Evolutionary conservation across 2,797 vertebrate species (phyloP), one percentile per base, ranked within the genome.

Genomic region (Brachyalestes nurse): DNA sequence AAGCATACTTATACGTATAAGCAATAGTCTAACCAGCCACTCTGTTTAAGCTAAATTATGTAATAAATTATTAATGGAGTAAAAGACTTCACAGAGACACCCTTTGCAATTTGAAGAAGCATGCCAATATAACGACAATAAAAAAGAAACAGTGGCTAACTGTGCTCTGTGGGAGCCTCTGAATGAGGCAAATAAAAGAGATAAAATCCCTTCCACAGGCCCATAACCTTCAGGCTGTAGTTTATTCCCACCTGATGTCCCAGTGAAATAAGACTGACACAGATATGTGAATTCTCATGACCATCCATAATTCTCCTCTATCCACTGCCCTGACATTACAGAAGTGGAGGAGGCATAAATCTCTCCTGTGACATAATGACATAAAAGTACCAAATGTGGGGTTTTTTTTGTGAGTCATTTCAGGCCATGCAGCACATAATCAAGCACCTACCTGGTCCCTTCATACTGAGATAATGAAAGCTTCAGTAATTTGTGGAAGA

Each of bases 231-330:
- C 71, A 7, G 34, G 28, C 34, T 73, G 51, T n/a, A 7, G 71
- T 58, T 58, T 73, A 21, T 58, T 73, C 71, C 53, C 53, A 57
- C 53, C 71, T 73, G 71, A 57, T 19, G 19, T 13, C 12, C 19
- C 28, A 58, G 6, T 73, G 28, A 58, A 58, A 73, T 73, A 73
- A 73, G 53, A 58, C 53, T 73, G 71, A 40, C 51, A 57, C 34
- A 73, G 53, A 58, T 73, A 38, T 21, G 7, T 10, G 17, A 17
- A 28, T 40, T 58, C 19, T n/a, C 53, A 6, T 58, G 58, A 42
- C 40, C 66, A 13, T 21, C 42, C 42, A 23, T 21, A 69, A 47
- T 40, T 49, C 69, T 55, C 69, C 16, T 72, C 49, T 28, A 28
- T 51, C 45, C 67, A 28, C 28, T 16, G 34, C 51, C 21, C 53